Percentiles rank a stretch among this genome's conserved stretches.
Conservation (phyloP, 1,140 invertebrate genomes). For the Manduca sexta region DNA sequence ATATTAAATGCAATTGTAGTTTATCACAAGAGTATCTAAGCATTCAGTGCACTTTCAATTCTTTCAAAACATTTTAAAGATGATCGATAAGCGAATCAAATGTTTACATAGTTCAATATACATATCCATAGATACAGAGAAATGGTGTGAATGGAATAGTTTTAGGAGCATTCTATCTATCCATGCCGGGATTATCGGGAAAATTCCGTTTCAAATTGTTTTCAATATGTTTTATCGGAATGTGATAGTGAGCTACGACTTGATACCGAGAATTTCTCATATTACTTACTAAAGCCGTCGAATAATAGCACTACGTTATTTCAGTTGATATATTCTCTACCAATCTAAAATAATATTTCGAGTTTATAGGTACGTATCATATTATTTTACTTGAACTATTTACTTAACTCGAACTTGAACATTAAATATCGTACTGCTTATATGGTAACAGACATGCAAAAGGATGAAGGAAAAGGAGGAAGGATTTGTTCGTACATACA, state of each 20-base stretch:
- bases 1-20: background rate
- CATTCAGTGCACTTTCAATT: background rate
- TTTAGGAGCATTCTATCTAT: constrained; percentile 10
- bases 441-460: too few relatives aligned
- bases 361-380: too few relatives aligned
- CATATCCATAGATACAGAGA: background rate
- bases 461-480: too few relatives aligned
- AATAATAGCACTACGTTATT: too few relatives aligned
- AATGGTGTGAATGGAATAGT: constrained; percentile 1
- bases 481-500: too few relatives aligned
- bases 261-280: constrained; percentile 13
- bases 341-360: too few relatives aligned
- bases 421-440: too few relatives aligned
- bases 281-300: background rate
- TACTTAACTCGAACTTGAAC: too few relatives aligned
- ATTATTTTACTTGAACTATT: too few relatives aligned
- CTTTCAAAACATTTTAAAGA: too few relatives aligned
- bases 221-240: constrained; percentile 27
- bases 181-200: constrained; percentile 6
- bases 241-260: constrained; percentile 18
- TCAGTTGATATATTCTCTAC: too few relatives aligned
- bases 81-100: background rate
- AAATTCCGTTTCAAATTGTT: constrained; percentile 26
- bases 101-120: background rate
- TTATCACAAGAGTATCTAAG: background rate